phyloP scores from a whole-genome alignment of 2,888 invertebrate species.

The Hirtodrosophila histrioides region DNA sequence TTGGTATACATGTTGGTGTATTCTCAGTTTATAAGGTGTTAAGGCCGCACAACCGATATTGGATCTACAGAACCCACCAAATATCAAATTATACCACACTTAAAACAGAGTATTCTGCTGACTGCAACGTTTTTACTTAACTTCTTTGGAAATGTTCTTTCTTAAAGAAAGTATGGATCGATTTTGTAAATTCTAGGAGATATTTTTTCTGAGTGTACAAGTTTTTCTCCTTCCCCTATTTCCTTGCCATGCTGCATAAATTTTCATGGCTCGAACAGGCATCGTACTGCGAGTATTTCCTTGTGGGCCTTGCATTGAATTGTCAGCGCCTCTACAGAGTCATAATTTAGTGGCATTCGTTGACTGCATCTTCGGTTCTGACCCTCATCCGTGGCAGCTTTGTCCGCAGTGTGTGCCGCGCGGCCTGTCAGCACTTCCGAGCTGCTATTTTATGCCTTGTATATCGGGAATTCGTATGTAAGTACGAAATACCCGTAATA shows the following conservation, averaged over 20 bases:
- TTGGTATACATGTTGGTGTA: too few species aligned
- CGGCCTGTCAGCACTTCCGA: slow-evolving; percentile 62
- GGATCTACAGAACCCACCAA: too few species aligned
- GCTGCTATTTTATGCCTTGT: slow-evolving; percentile 51
- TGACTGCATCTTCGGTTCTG: slow-evolving; percentile 54
- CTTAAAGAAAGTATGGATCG: too few species aligned
- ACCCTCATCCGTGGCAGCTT: slow-evolving; percentile 43
- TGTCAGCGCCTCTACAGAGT: slow-evolving; percentile 75
- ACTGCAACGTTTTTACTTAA: too few species aligned
- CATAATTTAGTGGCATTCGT: slow-evolving; percentile 73
- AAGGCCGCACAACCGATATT: too few species aligned
- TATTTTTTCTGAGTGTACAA: background rate
- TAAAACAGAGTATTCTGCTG: too few species aligned
- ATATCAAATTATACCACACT: too few species aligned
- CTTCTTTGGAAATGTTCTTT: too few species aligned
- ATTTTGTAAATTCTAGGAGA: too few species aligned
- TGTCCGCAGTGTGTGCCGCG: slow-evolving; percentile 25
- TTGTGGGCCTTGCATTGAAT: slow-evolving; percentile 71
- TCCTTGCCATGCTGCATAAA: slow-evolving; percentile 63
- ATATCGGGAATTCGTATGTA: slow-evolving; percentile 33
- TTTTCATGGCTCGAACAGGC: slow-evolving; percentile 53
- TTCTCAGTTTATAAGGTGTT: too few species aligned
- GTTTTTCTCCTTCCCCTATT: slow-evolving; percentile 1
- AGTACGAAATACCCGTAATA: slow-evolving; percentile 38
- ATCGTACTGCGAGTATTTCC: slow-evolving; percentile 61